Evolutionary conservation across 2,113 vertebrate genomes (phyloP), one percentile per base, ranked within the genome.

Genomic region (Phodopus roborovskii): DNA sequence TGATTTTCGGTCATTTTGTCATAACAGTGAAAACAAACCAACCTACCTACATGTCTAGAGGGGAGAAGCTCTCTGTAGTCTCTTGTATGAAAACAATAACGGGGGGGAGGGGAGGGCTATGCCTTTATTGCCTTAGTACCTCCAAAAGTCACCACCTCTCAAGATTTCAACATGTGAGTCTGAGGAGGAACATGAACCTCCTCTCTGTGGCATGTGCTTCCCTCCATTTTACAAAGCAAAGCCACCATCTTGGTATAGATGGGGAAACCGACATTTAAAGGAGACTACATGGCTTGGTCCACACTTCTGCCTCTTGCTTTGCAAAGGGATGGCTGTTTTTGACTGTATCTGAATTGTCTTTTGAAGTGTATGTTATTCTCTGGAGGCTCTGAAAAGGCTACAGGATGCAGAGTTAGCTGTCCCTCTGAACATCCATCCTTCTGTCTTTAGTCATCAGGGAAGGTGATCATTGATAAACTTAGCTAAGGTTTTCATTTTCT

Each of bases 171-270:
- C 10, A 26, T 60, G 56, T 19, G 3, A 66, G 17, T 20, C 81
- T 73, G n/a, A 3, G 26, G 26, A 42, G 9, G 48, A 20, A n/a
- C 30, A 75, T 6, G 62, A 33, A 45, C 78, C 33, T 58, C 26
- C 36, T 58, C 19, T 28, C 60, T 90, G 9, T 28, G 73, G 56
- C 28, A 26, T 8, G 22, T 70, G 85, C 17, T 70, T 33, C 56
- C 68, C 60, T 30, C 1, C 77, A 58, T 58, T 95, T 56, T 87
- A 64, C 45, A 96, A 71, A 95, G 91, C 17, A 19, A 93, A 93
- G 42, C 60, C 64, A 30, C 10, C 30, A 39, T 91, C n/a, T 91
- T 73, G 20, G 36, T 48, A 33, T 42, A 87, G 64, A 56, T 7
- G 26, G 58, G n/a, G 9, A 95, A 87, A 77, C 73, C 70, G n/a